Evolutionary conservation across 2,113 vertebrate species (phyloP), one percentile per base, ranked within the genome.

Genomic region (Anolis carolinensis): DNA sequence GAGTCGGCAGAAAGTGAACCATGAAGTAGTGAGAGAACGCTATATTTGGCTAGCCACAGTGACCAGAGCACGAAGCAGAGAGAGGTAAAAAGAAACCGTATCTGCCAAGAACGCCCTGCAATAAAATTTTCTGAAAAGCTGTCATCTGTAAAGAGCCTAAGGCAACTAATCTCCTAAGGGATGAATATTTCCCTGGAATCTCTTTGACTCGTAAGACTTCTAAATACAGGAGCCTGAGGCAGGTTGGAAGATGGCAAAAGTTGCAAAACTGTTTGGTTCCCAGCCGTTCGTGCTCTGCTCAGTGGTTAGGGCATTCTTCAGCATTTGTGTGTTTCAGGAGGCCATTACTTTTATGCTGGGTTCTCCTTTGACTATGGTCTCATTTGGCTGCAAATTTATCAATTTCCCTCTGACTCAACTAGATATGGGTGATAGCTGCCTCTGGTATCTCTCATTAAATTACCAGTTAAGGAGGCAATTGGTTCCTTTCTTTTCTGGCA

Each of bases 381-480:
- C 67, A 79, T 85, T 21, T 71, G 65, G 75, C 32, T 85, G 50
- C 21, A 85, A 70, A 71, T 21, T 39, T 44, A 70, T 79, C 71
- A 74, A 78, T 55, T 78, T 85, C 16, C 23, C 63, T 65, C 23
- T n/a, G 16, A 30, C 14, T 23, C 62, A 85, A 52, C 13, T 78
- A 78, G 21, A 30, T 48, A 20, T 84, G 62, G n/a, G 21, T 77
- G 62, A n/a, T 84, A 50, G 44, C 48, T 77, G 20, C 39, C 62
- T 68, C 13, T 82, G 48, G 67, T n/a, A 55, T 82, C 9, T 72
- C 83, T 68, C 77, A 67, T 84, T 84, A 75, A 84, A 68, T 84
- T 50, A 68, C 74, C 62, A 63, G 48, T 77, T 65, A 84, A 52
- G 74, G 44, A 84, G 48, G 62, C 27, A 67, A 50, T 11, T 50